A percentile compares a stretch with the other conserved stretches of the same genome.
phyloP scores from a whole-genome alignment of 2,888 invertebrate species.

The Stenolophus ochropezus region DNA sequence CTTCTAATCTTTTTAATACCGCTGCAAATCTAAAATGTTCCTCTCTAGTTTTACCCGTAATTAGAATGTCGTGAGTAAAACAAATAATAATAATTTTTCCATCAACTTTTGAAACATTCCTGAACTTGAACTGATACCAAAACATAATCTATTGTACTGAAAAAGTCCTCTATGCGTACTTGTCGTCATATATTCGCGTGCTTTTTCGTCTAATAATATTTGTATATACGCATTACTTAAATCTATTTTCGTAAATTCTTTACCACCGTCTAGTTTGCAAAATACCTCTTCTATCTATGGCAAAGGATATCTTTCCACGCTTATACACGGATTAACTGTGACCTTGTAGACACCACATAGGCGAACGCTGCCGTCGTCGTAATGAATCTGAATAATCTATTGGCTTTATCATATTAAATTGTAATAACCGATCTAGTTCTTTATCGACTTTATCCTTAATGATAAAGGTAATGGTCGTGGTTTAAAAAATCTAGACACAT shows the following conservation, averaged over 20 bases:
- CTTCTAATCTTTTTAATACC: slow-evolving; percentile 59
- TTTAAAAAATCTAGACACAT: slow-evolving; percentile 22
- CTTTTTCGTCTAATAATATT: slow-evolving; percentile 58
- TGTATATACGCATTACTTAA: slow-evolving; percentile 62
- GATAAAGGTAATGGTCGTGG: not conserved
- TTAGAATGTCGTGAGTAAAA: slow-evolving; percentile 66
- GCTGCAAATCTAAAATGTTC: slow-evolving; percentile 42
- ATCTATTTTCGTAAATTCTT: slow-evolving; percentile 64
- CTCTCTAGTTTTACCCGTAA: slow-evolving; percentile 54
- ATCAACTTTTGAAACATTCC: slow-evolving; percentile 69
- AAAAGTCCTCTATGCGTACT: slow-evolving; percentile 66
- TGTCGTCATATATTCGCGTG: slow-evolving; percentile 64
- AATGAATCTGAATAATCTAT: not conserved
- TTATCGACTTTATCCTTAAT: slow-evolving; percentile 2
- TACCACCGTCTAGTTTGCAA: slow-evolving; percentile 57
- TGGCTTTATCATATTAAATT: not conserved
- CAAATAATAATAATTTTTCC: slow-evolving; percentile 64
- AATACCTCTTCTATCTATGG: slow-evolving; percentile 65
- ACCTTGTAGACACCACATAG: slow-evolving; percentile 62
- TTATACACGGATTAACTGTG: slow-evolving; percentile 65
- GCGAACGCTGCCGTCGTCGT: slow-evolving; percentile 59
- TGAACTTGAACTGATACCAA: slow-evolving; percentile 67
- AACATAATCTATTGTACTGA: slow-evolving; percentile 65
- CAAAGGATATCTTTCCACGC: slow-evolving; percentile 65
- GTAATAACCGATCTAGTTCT: not conserved